These are phyloP conservation scores for Acyrthosiphon pisum DNA, from an alignment of 1,140 invertebrate species.

Conservation along the genomic window DNA sequence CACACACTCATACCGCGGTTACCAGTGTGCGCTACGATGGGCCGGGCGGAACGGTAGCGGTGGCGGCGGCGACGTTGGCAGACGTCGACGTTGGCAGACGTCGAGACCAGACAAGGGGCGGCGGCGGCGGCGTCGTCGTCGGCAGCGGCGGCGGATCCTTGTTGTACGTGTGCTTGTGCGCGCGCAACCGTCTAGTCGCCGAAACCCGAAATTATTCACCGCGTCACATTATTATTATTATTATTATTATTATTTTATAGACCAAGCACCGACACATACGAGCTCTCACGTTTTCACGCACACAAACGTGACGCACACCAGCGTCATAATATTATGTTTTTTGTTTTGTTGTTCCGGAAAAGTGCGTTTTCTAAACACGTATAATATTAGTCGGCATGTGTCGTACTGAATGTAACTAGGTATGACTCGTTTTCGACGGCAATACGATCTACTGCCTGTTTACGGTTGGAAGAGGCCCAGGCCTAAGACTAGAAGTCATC, in stretches of 20 bases:
- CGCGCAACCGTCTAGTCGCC: conserved; percentile 54
- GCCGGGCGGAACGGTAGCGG: conserved; percentile 58
- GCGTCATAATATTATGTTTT: background rate
- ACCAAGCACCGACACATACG: background rate
- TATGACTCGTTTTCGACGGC: too few relatives aligned
- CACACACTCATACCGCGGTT: conserved; percentile 31
- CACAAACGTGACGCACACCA: too few relatives aligned
- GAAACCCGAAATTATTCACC: conserved; percentile 17
- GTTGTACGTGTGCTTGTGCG: conserved; percentile 45
- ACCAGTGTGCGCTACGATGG: conserved; percentile 52
- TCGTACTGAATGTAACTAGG: too few relatives aligned
- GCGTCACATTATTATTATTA: conserved; percentile 18
- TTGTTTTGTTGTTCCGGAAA: background rate
- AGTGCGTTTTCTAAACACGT: background rate
- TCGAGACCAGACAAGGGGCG: conserved; percentile 63
- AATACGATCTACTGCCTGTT: too few relatives aligned
- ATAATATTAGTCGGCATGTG: too few relatives aligned
- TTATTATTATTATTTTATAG: conserved; percentile 27
- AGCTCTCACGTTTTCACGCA: background rate
- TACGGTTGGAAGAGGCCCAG: too few relatives aligned
- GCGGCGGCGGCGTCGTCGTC: conserved; percentile 48
- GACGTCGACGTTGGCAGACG: conserved; percentile 61
- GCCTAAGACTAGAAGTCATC: too few relatives aligned
- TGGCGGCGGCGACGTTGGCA: conserved; percentile 35
- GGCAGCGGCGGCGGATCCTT: conserved; percentile 63